phyloP scores from a whole-genome alignment of 2,113 vertebrate species.

The human (Homo sapiens) region GRCh38 chr4:177379501-177380000 shows the following conservation, averaged over 20 bases:
- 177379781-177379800: too few relatives aligned
- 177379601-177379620: not conserved
- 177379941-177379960: not conserved
- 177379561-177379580: not conserved
- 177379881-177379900: not conserved
- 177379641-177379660: not conserved
- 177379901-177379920: not conserved
- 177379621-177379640: not conserved
- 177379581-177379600: not conserved
- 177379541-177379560: not conserved
- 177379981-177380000: not conserved
- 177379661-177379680: not conserved
- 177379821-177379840: not conserved
- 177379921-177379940: not conserved
- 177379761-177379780: not conserved
- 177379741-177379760: not conserved
- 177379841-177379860: not conserved
- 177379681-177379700: not conserved
- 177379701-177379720: not conserved
- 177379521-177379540: not conserved
- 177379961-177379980: not conserved
- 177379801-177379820: accelerated
- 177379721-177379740: not conserved
- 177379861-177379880: not conserved
- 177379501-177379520: not conserved